phyloP scores from a whole-genome alignment of 2,797 vertebrate genomes.

The Thalassophryne amazonica region DNA sequence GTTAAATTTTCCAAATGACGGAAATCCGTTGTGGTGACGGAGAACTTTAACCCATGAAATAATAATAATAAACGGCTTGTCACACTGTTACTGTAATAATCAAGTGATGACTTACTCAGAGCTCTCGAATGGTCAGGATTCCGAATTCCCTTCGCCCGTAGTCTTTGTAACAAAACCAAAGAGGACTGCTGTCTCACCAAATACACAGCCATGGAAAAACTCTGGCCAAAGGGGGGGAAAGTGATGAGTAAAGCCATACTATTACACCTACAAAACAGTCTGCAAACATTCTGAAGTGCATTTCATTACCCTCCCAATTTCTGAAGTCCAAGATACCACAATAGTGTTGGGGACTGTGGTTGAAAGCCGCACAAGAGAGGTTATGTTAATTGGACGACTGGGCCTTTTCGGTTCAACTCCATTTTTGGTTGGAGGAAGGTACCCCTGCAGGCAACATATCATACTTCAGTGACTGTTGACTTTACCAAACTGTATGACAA shows the following conservation, averaged over 20 bases:
- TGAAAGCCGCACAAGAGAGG: slow-evolving; percentile 93
- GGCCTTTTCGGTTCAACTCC: slow-evolving; percentile 99
- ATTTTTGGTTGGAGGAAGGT: slow-evolving; percentile 99
- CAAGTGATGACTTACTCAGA: slow-evolving; percentile 82
- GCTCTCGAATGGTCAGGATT: slow-evolving; percentile 99
- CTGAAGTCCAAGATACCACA: slow-evolving; percentile 97
- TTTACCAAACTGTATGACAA: not conserved
- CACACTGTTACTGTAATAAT: too few species aligned
- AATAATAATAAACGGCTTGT: too few species aligned
- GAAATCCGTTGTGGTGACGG: too few species aligned
- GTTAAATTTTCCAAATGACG: too few species aligned
- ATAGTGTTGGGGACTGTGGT: slow-evolving; percentile 98
- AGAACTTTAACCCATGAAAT: too few species aligned
- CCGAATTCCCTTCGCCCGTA: slow-evolving; percentile 96
- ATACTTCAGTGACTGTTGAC: not conserved
- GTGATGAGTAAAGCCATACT: not conserved
- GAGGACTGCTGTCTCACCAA: slow-evolving; percentile 96
- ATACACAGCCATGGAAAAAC: slow-evolving; percentile 98
- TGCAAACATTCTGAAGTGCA: not conserved
- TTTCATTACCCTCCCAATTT: slow-evolving; percentile 92
- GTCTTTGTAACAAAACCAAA: slow-evolving; percentile 92
- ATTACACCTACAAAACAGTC: not conserved
- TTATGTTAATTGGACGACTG: slow-evolving; percentile 98
- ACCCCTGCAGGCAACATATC: slow-evolving; percentile 79
- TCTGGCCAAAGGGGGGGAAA: slow-evolving; percentile 72